Evolutionary conservation across 2,113 vertebrate species (phyloP).

Genomic region (Malurus cyaneus): DNA sequence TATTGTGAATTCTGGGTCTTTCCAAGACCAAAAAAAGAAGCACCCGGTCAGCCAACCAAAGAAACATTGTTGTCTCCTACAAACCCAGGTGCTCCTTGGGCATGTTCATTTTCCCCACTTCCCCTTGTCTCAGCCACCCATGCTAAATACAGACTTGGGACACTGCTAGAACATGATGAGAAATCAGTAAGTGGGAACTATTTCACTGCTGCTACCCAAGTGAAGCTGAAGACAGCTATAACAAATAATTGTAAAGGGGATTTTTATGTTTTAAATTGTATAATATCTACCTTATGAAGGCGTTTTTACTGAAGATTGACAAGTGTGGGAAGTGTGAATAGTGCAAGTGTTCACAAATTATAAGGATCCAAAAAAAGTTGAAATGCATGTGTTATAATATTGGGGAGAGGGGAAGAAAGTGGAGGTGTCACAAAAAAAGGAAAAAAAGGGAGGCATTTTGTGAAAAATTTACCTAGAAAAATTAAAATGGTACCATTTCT

Average conservation of each 20-base stretch:
- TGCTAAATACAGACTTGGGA: not conserved
- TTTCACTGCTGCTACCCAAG: not conserved
- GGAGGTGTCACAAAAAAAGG: not conserved
- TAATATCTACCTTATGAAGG: slow-evolving; percentile 69
- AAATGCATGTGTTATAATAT: slow-evolving; percentile 64
- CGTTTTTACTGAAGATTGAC: slow-evolving; percentile 67
- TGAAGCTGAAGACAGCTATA: slow-evolving; percentile 52
- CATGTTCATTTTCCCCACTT: not conserved
- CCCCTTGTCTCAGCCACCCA: not conserved
- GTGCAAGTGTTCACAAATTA: slow-evolving; percentile 68
- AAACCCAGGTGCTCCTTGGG: not conserved
- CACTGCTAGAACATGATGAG: not conserved
- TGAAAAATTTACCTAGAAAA: slow-evolving; percentile 32
- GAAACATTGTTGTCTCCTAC: not conserved
- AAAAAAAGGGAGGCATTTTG: slow-evolving; percentile 7
- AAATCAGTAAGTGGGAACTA: not conserved
- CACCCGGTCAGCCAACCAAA: not conserved
- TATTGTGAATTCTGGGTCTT: not conserved
- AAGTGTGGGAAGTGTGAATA: slow-evolving; percentile 72
- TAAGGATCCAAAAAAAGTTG: slow-evolving; percentile 68
- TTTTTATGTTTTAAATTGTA: slow-evolving; percentile 67
- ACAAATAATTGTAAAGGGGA: slow-evolving; percentile 63
- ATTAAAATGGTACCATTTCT: slow-evolving; percentile 27
- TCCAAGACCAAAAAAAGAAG: not conserved
- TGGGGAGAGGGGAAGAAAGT: slow-evolving; percentile 56